Conservation (phyloP, 2,113 vertebrate species). For the Mus musculus region GRCm39 chr7:28522001-28522500, state of each 20-base stretch:
- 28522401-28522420: rapidly evolving
- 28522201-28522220: background rate
- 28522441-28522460: background rate
- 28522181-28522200: too few species aligned
- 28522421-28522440: background rate
- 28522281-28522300: too few species aligned
- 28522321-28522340: too few species aligned
- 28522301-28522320: too few species aligned
- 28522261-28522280: too few species aligned
- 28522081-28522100: background rate
- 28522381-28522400: background rate
- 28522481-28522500: background rate
- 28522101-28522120: too few species aligned
- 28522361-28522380: background rate
- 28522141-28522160: background rate
- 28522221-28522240: background rate
- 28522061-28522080: background rate
- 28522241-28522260: background rate
- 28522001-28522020: background rate
- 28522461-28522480: background rate
- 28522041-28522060: background rate
- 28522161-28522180: background rate
- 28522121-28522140: background rate
- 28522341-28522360: too few species aligned
- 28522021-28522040: background rate